Evolutionary conservation across 2,113 vertebrate genomes (phyloP).

Genomic region (Sapayoa aenigma): DNA sequence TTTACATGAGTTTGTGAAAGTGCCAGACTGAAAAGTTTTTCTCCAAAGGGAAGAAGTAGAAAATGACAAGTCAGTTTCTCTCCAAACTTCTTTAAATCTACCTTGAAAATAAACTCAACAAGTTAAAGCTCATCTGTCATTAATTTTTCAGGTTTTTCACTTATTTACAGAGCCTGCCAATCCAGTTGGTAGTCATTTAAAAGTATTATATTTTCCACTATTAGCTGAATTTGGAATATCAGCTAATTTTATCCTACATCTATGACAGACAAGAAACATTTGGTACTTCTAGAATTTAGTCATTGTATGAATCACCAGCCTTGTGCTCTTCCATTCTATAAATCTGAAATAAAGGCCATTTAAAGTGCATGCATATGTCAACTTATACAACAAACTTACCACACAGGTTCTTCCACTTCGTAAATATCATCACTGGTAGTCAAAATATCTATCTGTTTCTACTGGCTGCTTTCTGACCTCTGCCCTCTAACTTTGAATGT

Average conservation of each 20-base stretch:
- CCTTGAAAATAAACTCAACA: neutral
- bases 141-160: neutral
- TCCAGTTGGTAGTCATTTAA: neutral
- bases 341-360: neutral
- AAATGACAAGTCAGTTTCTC: neutral
- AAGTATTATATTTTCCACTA: neutral
- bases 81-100: neutral
- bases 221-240: neutral
- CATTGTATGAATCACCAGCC: neutral
- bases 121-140: neutral
- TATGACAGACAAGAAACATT: neutral
- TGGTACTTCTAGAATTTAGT: neutral
- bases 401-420: neutral
- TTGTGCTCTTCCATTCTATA: neutral
- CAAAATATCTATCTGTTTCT: neutral
- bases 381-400: neutral
- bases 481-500: neutral
- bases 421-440: neutral
- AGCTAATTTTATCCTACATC: neutral
- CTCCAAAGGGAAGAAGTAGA: neutral
- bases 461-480: neutral
- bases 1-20: neutral
- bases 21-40: neutral
- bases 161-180: neutral
- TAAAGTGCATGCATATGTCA: neutral